Base-by-base conservation (phyloP, 1,140 invertebrate genomes). In the Trigoniulus corallinus region DNA sequence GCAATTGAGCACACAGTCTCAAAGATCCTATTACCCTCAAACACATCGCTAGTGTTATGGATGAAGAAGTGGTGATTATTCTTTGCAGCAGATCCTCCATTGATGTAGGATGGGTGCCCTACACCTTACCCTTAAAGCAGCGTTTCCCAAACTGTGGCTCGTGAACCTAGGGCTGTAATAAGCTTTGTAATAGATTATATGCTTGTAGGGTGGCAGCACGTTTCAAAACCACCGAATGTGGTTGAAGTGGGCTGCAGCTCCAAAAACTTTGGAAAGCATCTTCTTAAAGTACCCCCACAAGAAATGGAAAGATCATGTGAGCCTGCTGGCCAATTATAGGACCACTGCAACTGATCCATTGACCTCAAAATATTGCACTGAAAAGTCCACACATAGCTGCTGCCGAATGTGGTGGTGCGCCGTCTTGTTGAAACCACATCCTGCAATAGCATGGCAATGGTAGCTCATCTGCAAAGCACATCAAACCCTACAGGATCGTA, bases 291-390 rank as follows among this genome's bases (percentile, higher is more conserved):
- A 60, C 34, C 65, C 67, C 67, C 63, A 67, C 15, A 61, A 54
- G 57, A 65, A 65, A 61, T 64, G 70, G 58, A 64, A 40, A 70
- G 53, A 58, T 70, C 67, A 22, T 61, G 63, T 40, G 62, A 67
- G 50, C 66, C 54, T 20, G 66, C 56, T 48, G 63, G 63, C 68
- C 67, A 71, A 44, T 58, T 50, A 39, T 58, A 34, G 63, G 50
- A 21, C 67, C 63, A 50, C 55, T 50, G 50, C 63, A 56, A 23
- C 66, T 66, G 52, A 71, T 68, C 63, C 65, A 69, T 49, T 57
- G 58, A 3, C 56, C 52, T 22, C 62, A 61, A 61, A 66, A 68
- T 49, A 39, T 51, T 41, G 49, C 49, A 47, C 69, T 56, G 18
- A 68, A 49, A 49, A 53, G 62, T 42, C 57, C n/a, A 12, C 60